Evolutionary conservation across 2,797 vertebrate genomes (phyloP).

Genomic region (Liparis tanakae): DNA sequence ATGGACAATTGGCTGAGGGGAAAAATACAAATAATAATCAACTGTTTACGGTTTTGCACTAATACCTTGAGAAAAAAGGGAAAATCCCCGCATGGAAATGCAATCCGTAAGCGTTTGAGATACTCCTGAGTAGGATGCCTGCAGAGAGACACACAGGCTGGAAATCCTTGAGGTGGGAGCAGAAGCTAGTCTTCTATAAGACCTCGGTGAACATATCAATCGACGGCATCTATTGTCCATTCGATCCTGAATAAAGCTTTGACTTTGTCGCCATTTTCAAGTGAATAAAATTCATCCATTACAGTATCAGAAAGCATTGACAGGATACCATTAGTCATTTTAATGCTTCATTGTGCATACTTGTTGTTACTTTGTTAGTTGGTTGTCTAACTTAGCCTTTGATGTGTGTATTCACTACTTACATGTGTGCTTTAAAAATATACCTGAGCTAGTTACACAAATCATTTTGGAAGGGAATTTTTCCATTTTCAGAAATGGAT

Average conservation of each 20-base stretch:
- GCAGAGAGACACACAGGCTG: constrained; percentile 34
- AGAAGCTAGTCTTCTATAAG: constrained; percentile 43
- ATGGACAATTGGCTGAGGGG: constrained; percentile 70
- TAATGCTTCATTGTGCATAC: constrained; percentile 30
- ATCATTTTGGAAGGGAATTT: not conserved
- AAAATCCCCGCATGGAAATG: constrained; percentile 59
- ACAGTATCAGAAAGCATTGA: constrained; percentile 14
- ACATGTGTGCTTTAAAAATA: not conserved
- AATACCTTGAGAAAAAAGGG: constrained; percentile 57
- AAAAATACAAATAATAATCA: constrained; percentile 72
- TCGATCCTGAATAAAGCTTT: constrained; percentile 25
- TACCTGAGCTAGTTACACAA: not conserved
- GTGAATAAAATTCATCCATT: constrained; percentile 29
- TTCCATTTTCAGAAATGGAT: not conserved
- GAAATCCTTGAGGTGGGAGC: constrained; percentile 57
- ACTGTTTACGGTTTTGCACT: constrained; percentile 67
- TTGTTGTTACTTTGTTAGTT: constrained; percentile 30
- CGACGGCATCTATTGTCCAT: constrained; percentile 28
- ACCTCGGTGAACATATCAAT: constrained; percentile 45
- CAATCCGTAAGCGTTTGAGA: constrained; percentile 55
- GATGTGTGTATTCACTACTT: constrained; percentile 1
- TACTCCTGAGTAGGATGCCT: constrained; percentile 40
- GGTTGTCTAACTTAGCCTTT: constrained; percentile 13
- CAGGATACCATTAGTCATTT: constrained; percentile 31
- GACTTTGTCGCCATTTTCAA: constrained; percentile 35